A percentile compares a stretch with the other conserved stretches of the same genome.
Evolutionary conservation across 2,888 invertebrate species (phyloP).

Genomic region (Mongoloraphidia duomilia): DNA sequence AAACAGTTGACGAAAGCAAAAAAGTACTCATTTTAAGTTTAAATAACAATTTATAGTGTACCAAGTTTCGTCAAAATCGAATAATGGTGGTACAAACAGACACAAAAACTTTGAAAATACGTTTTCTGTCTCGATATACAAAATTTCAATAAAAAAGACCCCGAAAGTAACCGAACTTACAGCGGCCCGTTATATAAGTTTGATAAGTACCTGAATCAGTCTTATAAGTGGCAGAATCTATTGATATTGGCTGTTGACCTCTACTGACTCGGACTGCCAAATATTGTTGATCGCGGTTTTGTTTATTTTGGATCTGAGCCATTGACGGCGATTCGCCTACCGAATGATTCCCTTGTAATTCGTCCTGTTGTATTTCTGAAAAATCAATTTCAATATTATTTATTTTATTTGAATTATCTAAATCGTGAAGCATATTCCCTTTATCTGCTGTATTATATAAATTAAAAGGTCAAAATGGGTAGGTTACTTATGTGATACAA

Average conservation of each 20-base stretch:
- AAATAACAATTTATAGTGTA: too few relatives aligned
- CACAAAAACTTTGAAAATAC: too few relatives aligned
- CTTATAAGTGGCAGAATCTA: conserved; percentile 37
- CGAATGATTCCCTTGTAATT: conserved; percentile 31
- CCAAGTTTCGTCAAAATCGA: too few relatives aligned
- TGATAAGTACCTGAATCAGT: conserved; percentile 26
- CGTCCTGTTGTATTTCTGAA: conserved; percentile 33
- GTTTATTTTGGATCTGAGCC: conserved; percentile 66
- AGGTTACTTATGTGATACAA: too few relatives aligned
- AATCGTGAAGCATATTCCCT: too few relatives aligned
- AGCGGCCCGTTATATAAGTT: not conserved
- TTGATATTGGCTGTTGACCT: conserved; percentile 30
- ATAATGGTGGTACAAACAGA: too few relatives aligned
- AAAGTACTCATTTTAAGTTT: too few relatives aligned
- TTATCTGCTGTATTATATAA: too few relatives aligned
- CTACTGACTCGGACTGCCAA: conserved; percentile 42
- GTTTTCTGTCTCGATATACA: not conserved
- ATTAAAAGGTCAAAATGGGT: too few relatives aligned
- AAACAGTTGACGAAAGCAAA: too few relatives aligned
- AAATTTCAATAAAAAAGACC: not conserved
- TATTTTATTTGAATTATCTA: too few relatives aligned
- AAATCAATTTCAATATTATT: conserved; percentile 7
- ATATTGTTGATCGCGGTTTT: conserved; percentile 65
- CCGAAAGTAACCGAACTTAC: not conserved
- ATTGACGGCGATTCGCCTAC: conserved; percentile 65